phyloP scores from a whole-genome alignment of 2,797 vertebrate genomes.

The Poeciliopsis paucimaculata region DNA sequence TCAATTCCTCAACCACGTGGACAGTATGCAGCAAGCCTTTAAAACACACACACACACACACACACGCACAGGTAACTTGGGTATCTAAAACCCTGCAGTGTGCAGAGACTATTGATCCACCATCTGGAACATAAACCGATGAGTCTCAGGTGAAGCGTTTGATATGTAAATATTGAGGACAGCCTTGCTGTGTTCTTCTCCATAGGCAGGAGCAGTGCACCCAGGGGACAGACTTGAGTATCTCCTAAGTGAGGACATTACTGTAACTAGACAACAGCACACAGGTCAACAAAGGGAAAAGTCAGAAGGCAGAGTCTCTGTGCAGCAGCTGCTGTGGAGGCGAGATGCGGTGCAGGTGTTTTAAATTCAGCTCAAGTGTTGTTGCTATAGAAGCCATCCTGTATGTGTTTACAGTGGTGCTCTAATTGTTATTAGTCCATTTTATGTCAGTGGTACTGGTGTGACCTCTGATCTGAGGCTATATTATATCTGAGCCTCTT shows the following conservation, averaged over 20 bases:
- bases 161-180: slow-evolving; percentile 53
- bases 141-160: slow-evolving; percentile 44
- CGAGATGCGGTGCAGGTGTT: neutral
- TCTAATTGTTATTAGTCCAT: neutral
- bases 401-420: neutral
- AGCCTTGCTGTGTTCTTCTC: slow-evolving; percentile 28
- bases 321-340: slow-evolving; percentile 20
- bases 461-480: neutral
- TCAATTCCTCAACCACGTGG: slow-evolving; percentile 29
- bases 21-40: neutral
- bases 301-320: slow-evolving; percentile 35
- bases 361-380: slow-evolving; percentile 13
- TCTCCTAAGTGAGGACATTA: slow-evolving; percentile 22
- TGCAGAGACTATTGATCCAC: slow-evolving; percentile 32
- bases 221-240: slow-evolving; percentile 42
- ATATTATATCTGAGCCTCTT: slow-evolving; percentile 13
- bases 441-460: slow-evolving; percentile 5
- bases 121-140: slow-evolving; percentile 31
- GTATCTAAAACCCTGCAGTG: slow-evolving; percentile 15
- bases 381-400: slow-evolving; percentile 6
- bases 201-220: neutral
- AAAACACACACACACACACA: too few relatives aligned
- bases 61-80: neutral
- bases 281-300: slow-evolving; percentile 27
- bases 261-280: slow-evolving; percentile 56